Evolutionary conservation across 2,888 invertebrate species (phyloP).

Genomic region (Chesias legatella): DNA sequence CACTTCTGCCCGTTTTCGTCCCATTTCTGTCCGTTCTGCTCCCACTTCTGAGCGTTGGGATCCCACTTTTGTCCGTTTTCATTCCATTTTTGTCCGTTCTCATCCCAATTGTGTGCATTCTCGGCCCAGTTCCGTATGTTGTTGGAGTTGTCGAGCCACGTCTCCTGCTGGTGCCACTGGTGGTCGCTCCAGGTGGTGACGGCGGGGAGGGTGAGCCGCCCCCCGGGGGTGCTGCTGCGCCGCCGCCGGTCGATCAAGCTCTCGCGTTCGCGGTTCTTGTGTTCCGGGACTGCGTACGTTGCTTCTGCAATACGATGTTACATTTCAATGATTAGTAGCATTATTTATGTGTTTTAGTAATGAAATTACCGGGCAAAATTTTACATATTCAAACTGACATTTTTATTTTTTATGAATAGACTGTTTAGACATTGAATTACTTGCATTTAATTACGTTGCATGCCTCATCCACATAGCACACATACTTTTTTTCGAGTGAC

Average conservation of each 20-base stretch:
- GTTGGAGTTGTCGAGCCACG: slow-evolving; percentile 64
- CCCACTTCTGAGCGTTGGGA: slow-evolving; percentile 49
- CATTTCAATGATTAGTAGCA: too few species aligned
- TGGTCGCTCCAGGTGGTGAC: slow-evolving; percentile 43
- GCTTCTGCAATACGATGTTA: slow-evolving; percentile 46
- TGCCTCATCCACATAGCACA: too few species aligned
- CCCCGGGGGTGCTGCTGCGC: slow-evolving; percentile 65
- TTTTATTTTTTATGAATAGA: too few species aligned
- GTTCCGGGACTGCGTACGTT: slow-evolving; percentile 71
- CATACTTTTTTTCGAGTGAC: too few species aligned
- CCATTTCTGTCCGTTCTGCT: slow-evolving; percentile 40
- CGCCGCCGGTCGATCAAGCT: slow-evolving; percentile 63
- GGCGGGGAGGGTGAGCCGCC: slow-evolving; percentile 56
- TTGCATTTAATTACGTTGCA: too few species aligned
- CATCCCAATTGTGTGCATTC: slow-evolving; percentile 55
- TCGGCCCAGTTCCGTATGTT: slow-evolving; percentile 65
- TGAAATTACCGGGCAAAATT: too few species aligned
- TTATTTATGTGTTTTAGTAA: too few species aligned
- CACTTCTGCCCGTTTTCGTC: slow-evolving; percentile 41
- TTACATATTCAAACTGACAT: too few species aligned
- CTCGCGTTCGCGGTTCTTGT: slow-evolving; percentile 59
- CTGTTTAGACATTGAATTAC: too few species aligned
- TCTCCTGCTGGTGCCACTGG: slow-evolving; percentile 53
- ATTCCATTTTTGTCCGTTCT: slow-evolving; percentile 44
- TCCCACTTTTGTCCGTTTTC: slow-evolving; percentile 50